Evolutionary conservation across 2,113 vertebrate species (phyloP), one percentile per base, ranked within the genome.

Genomic region (Aleadryas rufinucha): DNA sequence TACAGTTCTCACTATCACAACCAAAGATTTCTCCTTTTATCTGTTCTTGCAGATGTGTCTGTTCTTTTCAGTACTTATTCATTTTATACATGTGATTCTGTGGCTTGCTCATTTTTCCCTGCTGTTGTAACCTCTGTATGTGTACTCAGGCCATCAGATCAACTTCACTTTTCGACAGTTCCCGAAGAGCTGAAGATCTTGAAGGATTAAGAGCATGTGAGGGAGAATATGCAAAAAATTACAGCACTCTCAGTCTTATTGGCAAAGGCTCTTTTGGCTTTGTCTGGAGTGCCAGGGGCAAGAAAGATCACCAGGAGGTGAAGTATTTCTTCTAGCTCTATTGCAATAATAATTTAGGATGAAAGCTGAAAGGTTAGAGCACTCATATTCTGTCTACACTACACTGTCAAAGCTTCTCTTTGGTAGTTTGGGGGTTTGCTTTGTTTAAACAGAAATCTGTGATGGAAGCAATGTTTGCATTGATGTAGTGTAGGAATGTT

Each of bases 201-300:
- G 98, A 99, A 78, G 97, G 98, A 54, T 95, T 98, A 64, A 97
- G 95, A 33, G 99, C 99, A 56, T 99, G 98, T n/a, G 98, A 99
- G 35, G 99, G 99, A 21, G 97, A 98, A 41, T 99, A 99, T 49
- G 97, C 96, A 39, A 96, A 97, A 54, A 98, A 98, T 82, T 99
- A 99, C 68, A 97, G 91, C 93, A 99, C 98, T 1, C 61, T 99
- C 60, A 97, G 88, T 63, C 98, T 98, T 7, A 91, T 99, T 33
- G 99, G 99, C 59, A 99, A 98, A 68, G 99, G 99, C 57, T 98
- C 99, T 47, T 99, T 99, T 50, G 99, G 99, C 65, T 99, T 99
- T 77, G 99, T 99, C 77, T 99, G 99, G 99, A 99, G 98, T 20
- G 99, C 99, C 20, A 61, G 96, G 80, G 60, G 98, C 65, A 98